Evolutionary conservation across 2,113 vertebrate genomes (phyloP), one percentile per base, ranked within the genome.

Genomic region (Myotis brandtii): DNA sequence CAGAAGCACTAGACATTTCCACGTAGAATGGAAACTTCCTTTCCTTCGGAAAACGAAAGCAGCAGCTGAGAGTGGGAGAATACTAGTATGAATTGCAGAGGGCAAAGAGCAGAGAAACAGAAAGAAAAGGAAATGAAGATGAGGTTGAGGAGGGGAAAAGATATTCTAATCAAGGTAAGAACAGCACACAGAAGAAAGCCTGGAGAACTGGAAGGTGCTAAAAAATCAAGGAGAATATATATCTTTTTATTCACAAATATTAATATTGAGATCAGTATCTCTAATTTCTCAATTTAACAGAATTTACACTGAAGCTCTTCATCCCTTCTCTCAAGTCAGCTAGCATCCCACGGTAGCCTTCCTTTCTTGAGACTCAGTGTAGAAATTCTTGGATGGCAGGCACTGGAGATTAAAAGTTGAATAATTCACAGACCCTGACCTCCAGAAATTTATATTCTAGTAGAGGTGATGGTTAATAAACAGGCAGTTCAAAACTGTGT

Each of bases 241-340:
- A 23, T 96, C 86, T 80, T 96, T 91, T 82, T 23, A 83, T 14
- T 46, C 75, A 27, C 64, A 96, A 96, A 72, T 75, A 86, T 97
- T 88, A 97, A n/a, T 54, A 34, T 21, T 27, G 37, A 89, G 54
- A 83, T 86, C 52, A 72, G 1, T 10, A 92, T 23, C 50, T 80
- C 80, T 66, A 69, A 76, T 52, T 89, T 83, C 34, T 86, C 80
- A 62, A 48, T 69, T 83, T 66, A 92, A 80, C 46, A 64, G 32
- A 80, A 62, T 70, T 67, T 32, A 70, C 34, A 34, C 0, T 5
- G 50, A 50, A 37, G 9, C 9, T 89, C n/a, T 37, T 37, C 14
- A 66, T 40, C 32, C 9, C 37, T 81, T 37, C 76, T 70, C 17
- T 85, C 66, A 85, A 77, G 8, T 72, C 11, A 66, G 23, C 32